A percentile compares a stretch with the other conserved stretches of the same genome.
These are phyloP conservation scores for Phaedon cochleariae DNA, from an alignment of 2,888 invertebrate species.

Conservation along the genomic window DNA sequence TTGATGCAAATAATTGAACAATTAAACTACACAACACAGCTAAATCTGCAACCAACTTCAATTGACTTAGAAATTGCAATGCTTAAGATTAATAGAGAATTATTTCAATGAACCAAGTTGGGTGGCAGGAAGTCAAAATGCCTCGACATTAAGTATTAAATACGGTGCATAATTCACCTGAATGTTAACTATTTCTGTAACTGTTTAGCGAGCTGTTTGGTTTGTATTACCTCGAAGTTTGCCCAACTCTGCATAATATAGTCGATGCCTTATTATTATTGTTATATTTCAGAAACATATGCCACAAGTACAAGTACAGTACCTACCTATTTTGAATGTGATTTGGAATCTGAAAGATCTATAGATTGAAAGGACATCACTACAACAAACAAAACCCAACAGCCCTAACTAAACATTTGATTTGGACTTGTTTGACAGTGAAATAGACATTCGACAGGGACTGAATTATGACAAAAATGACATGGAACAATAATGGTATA, in stretches of 20 bases:
- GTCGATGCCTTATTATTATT: constrained; percentile 7
- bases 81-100: constrained; percentile 27
- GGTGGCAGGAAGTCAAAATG: constrained; percentile 29
- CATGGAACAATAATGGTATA: too few species aligned
- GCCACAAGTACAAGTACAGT: not conserved
- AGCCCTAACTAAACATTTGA: too few species aligned
- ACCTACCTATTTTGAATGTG: too few species aligned
- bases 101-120: constrained; percentile 26
- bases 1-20: constrained; percentile 27
- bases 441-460: too few species aligned
- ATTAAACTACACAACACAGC: constrained; percentile 29
- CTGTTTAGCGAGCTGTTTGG: too few species aligned
- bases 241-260: constrained; percentile 3
- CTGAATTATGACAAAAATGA: too few species aligned
- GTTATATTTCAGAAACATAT: not conserved
- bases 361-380: too few species aligned
- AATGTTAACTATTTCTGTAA: constrained; percentile 14
- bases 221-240: constrained; percentile 4
- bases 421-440: too few species aligned
- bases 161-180: constrained; percentile 28
- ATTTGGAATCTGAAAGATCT: too few species aligned
- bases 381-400: too few species aligned
- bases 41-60: constrained; percentile 30
- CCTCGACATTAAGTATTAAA: constrained; percentile 31
- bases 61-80: constrained; percentile 29